These are phyloP conservation scores for Cettia cetti DNA, from an alignment of 2,113 vertebrate genomes.

Conservation along the genomic window DNA sequence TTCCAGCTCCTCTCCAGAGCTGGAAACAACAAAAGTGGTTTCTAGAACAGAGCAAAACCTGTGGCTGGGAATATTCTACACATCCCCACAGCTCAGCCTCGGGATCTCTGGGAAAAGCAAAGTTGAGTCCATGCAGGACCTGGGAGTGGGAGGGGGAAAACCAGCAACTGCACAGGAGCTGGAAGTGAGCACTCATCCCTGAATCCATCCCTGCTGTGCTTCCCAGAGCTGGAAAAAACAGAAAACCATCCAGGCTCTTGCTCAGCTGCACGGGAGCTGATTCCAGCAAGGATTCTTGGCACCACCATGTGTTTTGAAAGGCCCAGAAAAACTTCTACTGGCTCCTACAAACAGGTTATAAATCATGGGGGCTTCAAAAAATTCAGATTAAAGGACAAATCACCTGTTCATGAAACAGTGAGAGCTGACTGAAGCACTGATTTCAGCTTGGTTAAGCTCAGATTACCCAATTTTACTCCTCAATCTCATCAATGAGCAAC, in stretches of 20 bases:
- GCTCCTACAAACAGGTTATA: not conserved
- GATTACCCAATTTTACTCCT: not conserved
- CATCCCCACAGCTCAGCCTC: not conserved
- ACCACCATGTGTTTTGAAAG: not conserved
- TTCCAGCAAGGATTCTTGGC: not conserved
- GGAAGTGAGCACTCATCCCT: not conserved
- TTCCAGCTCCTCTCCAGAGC: not conserved
- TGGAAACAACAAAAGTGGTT: not conserved
- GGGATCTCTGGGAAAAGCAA: not conserved
- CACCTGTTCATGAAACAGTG: not conserved
- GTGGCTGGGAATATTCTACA: not conserved
- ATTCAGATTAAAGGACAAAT: not conserved
- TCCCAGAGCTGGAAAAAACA: not conserved
- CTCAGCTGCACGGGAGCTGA: not conserved
- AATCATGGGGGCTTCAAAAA: not conserved
- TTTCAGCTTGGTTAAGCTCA: not conserved
- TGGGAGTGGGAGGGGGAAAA: not conserved
- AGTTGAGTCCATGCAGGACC: rapidly evolving
- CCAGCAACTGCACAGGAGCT: not conserved
- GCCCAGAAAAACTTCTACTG: not conserved
- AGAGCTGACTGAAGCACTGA: not conserved
- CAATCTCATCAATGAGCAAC: not conserved
- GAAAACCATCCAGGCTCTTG: rapidly evolving
- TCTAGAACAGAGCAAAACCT: not conserved
- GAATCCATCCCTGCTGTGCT: not conserved